Evolutionary conservation across 2,888 invertebrate species (phyloP), one percentile per base, ranked within the genome.

Genomic region (Phymatocera aterrima): DNA sequence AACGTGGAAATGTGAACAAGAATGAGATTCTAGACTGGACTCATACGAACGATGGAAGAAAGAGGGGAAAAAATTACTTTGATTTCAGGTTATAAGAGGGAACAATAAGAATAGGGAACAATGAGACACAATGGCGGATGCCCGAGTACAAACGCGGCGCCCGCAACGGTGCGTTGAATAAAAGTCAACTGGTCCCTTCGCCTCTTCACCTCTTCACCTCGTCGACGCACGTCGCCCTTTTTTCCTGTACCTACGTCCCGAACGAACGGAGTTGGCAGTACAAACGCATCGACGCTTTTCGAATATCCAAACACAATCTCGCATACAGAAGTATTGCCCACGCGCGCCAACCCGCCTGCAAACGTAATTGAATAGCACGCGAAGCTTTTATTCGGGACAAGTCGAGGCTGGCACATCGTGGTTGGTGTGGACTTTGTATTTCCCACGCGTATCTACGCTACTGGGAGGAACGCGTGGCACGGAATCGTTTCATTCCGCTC

Each of bases 271-370:
- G 21, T 21, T 28, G 3, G 40, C 24, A n/a, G n/a, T n/a, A n/a
- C n/a, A 15, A 57, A 57, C 48, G 70, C 48, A 72, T 72, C 72
- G 72, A 72, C 72, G 72, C 51, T 72, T 51, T 31, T 72, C 72
- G 72, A 72, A 72, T 51, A 72, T 51, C 72, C 51, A 72, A 72
- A 72, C 72, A 48, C 72, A 72, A 72, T 72, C 31, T 72, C 51
- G 31, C 51, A 34, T 34, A n/a, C 72, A 31, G 21, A n/a, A 48
- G 51, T 72, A 72, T 72, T 72, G 72, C 34, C 51, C 28, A 28
- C 43, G 46, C 6, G 24, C 61, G 34, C 54, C 6, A 43, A 21
- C 8, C 10, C 2, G 8, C 34, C 18, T 46, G 46, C n/a, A 68
- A 34, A 72, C 12, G 72, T 72, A 48, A 72, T 72, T 72, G 72